Evolutionary conservation across 2,888 invertebrate genomes (phyloP), one percentile per base, ranked within the genome.

Genomic region (Muschampia plurimacula): DNA sequence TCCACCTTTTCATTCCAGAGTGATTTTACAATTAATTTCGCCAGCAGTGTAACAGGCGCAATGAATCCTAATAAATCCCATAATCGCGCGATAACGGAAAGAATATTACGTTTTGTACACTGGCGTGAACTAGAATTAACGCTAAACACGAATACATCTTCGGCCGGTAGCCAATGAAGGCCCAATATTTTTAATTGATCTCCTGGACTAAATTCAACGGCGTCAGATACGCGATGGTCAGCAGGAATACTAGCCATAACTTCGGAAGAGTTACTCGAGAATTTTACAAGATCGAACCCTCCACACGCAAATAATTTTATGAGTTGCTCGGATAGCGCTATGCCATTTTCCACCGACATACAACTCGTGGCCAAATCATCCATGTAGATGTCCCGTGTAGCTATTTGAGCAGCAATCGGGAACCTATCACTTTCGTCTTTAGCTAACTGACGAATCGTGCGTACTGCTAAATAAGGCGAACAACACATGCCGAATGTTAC

Each of bases 11-110:
- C 69, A 36, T 39, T 41, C 39, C 41, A 41, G 1, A 68, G 65
- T 9, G 32, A 36, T 67, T 74, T 66, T 2, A 76, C 69, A 15
- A 76, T 15, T 28, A 77, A 44, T 55, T 78, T 78, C 1, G 77
- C 77, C 22, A 63, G 74, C 2, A 77, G 32, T 9, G 72, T 74
- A 2, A 74, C 67, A 0, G 77, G 78, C 12, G 74, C 76, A 0
- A 74, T 72, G 1, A 76, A 66, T 2, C 77, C 76, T 10, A 78
- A 22, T 0, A 76, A 52, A 52, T 78, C 78, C 32, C 39, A 78
- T 3, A 77, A 49, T 5, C 76, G 67, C 0, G 78, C 77, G 9
- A 75, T 59, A 4, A 44, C 15, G 0, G 78, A 77, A 32, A 76
- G 57, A n/a, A 78, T 76, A 22, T 55, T 55, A 55, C 55, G 55